Conservation (phyloP, 2,113 vertebrate genomes). For the Ctenodactylus gundi region DNA sequence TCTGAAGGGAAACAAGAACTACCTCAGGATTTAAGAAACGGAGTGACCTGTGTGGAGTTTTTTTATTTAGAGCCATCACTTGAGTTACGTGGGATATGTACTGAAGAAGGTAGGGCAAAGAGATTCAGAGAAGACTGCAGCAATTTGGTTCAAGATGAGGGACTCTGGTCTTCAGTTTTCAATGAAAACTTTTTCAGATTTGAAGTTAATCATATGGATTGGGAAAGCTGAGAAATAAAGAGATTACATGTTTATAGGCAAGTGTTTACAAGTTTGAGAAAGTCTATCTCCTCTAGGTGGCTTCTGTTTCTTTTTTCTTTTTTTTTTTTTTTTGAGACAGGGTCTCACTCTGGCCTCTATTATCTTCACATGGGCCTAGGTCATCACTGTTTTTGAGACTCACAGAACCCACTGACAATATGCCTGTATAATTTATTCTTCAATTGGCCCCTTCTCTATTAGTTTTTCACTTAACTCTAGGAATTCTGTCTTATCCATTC, state of each 20-base stretch:
- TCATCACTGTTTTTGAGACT: neutral
- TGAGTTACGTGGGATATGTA: neutral
- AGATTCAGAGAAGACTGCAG: neutral
- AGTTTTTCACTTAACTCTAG: neutral
- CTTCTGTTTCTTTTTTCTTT: too few species aligned
- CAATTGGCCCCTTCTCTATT: neutral
- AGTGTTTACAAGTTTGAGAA: neutral
- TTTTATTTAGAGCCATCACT: neutral
- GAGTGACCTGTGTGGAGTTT: neutral
- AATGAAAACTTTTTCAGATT: slow-evolving; percentile 38
- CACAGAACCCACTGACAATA: neutral
- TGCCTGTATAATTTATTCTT: slow-evolving; percentile 8
- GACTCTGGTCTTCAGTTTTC: slow-evolving; percentile 28
- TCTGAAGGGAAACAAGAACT: neutral
- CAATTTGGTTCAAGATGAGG: neutral
- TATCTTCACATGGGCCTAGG: neutral
- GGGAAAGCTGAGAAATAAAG: slow-evolving; percentile 26
- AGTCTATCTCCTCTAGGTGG: neutral
- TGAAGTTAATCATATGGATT: slow-evolving; percentile 28
- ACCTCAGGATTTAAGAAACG: neutral
- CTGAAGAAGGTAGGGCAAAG: neutral
- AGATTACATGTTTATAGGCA: neutral
- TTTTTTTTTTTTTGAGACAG: too few species aligned
- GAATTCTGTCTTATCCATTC: slow-evolving; percentile 12
- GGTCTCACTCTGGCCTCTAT: too few species aligned